Conservation (phyloP, 1,140 invertebrate genomes). For the Neodiprion virginianus region DNA sequence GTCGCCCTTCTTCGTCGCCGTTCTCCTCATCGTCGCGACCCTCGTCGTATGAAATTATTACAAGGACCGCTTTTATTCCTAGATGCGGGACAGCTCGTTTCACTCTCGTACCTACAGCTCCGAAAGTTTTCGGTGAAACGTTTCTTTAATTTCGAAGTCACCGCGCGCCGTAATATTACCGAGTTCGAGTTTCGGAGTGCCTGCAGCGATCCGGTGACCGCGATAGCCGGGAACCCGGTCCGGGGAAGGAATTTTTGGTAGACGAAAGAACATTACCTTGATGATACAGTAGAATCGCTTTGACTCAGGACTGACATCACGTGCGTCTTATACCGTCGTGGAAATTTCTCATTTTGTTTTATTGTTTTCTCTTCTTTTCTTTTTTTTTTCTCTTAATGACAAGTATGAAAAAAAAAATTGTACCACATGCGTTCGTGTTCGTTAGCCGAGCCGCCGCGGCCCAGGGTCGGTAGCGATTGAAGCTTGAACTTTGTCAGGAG, state of each 20-base stretch:
- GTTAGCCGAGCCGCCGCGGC: background rate
- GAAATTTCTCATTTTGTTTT: too few species aligned
- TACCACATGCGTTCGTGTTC: background rate
- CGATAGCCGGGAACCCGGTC: too few species aligned
- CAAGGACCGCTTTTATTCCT: background rate
- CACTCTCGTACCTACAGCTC: too few species aligned
- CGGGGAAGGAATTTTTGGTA: too few species aligned
- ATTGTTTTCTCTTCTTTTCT: too few species aligned
- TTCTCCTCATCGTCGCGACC: background rate
- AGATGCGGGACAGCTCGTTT: background rate
- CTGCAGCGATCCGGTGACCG: too few species aligned
- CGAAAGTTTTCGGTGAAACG: too few species aligned
- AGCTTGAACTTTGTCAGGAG: background rate
- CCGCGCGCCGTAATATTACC: too few species aligned
- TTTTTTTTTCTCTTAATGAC: too few species aligned
- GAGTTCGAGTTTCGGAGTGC: too few species aligned
- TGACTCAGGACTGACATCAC: slow-evolving; percentile 2
- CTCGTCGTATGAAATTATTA: slow-evolving; percentile 5
- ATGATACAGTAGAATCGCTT: slow-evolving; percentile 3
- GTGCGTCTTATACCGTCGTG: background rate
- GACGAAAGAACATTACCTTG: background rate
- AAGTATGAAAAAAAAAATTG: background rate
- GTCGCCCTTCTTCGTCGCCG: background rate
- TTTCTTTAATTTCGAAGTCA: background rate
- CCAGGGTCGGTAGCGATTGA: background rate